Base-by-base conservation (phyloP, 92 coral and sea anemone genomes). In the Muricea muricata region DNA sequence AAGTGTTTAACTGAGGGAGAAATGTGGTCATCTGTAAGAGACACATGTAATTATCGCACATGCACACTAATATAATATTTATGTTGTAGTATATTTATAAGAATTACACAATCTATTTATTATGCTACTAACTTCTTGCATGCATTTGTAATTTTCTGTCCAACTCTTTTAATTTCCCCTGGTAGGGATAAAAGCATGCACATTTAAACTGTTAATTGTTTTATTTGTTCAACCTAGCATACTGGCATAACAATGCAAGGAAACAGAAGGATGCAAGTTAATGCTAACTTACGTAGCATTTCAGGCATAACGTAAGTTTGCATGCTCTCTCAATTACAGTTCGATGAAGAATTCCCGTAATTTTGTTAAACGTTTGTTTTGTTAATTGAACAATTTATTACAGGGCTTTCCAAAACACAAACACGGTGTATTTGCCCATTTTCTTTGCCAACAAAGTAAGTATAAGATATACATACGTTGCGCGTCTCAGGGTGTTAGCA, bases 241-340 rank as follows among this genome's bases (percentile, higher is more conserved):
- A 93, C 98, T 20, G 98, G 98, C 10, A 82, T 88, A 75, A 89
- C 93, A 1, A 91, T 95, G 98, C 91, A 87, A 42, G 97, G 88
- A 5, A 84, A 92, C 45, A 91, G 86, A 63, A 82, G 97, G 39
- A 67, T 95, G 29, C 98, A 95, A 71, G 81, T 95, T 76, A 95
- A 95, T 75, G 89, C 87, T 23, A 84, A 87, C 18, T 15, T 95
- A 26, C 78, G 85, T 45, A 89, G 93, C 15, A 89, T 91, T 37
- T 50, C 80, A 17, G 31, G 68, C 78, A 79, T 93, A 25, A 14
- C 7, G 98, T 95, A 73, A 95, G 94, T 85, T 37, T 23, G 28
- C 15, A 12, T 71, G 21, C 15, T 75, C 0, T 31, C 42, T 37
- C 42, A 37, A 4, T 37, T 37, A 37, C 42, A 37, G 42, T 37